Base-by-base conservation (phyloP, 2,113 vertebrate species). In the Parotia lawesii region DNA sequence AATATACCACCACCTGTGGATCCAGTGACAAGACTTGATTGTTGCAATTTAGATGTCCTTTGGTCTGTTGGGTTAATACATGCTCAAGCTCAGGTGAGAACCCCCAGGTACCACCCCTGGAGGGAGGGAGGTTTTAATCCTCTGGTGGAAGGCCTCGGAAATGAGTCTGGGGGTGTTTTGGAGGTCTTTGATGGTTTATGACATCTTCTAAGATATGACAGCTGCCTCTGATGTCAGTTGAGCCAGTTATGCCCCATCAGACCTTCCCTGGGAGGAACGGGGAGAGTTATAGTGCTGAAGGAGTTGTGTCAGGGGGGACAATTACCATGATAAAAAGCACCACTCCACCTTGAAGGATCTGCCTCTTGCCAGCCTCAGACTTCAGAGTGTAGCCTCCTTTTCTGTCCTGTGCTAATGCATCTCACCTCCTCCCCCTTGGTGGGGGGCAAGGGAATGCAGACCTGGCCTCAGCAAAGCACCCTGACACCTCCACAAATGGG, bases 261-360 rank as follows among this genome's bases (percentile, higher is more conserved):
- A 53, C 24, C 20, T 60, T 47, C 28, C 11, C 21, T 0, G 0
- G n/a, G 58, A 50, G 31, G 15, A 56, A 22, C 4, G 3, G 25
- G 31, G 6, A 19, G 12, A 74, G 16, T 47, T 40, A 22, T 5
- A 40, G 24, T 0, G 0, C 54, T 69, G 54, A 89, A n/a, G 33
- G 27, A 53, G 44, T 45, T 60, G 28, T 28, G 21, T 35, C 18
- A 61, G 23, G 38, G 31, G 56, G 40, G 22, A 42, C 25, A 54
- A 54, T 42, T 54, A 29, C 40, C 51, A 4, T 45, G 47, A 22
- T 3, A 9, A 61, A 60, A 40, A 61, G 5, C 21, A 69, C 18
- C 21, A 47, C 31, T 10, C 9, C 12, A 8, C 19, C 47, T 75
- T 75, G 29, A 21, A 61, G 47, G 29, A 33, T 45, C 37, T 88